Evolutionary conservation across 2,888 invertebrate genomes (phyloP), one percentile per base, ranked within the genome.

Genomic region (Synergus gifuensis): DNA sequence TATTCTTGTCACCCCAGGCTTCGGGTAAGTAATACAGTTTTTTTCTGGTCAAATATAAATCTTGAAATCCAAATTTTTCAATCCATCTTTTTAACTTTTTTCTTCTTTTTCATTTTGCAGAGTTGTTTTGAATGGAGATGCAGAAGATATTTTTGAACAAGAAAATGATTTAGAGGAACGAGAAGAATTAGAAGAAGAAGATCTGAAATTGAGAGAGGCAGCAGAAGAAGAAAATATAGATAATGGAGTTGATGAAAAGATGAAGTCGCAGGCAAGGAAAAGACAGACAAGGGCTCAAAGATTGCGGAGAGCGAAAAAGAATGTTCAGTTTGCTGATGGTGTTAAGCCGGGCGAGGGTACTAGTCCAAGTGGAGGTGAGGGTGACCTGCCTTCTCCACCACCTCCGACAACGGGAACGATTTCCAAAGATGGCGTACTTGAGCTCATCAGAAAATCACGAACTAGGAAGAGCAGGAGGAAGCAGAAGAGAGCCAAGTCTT

Each of bases 291-390:
- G 78, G 8, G 76, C 79, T 2, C 78, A 76, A 62, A 83, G 69
- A 78, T 60, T 76, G 1, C 40, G 49, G 49, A 85, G 86, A 11
- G 87, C 79, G 62, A 90, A 91, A 78, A 94, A 94, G 85, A 92
- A 92, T 9, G 95, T 95, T 3, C 94, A 94, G 85, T 95, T 95
- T 86, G 94, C 94, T 4, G 95, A 95, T 88, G 95, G 94, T 4
- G 91, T 95, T 22, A 92, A 93, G 80, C 95, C 95, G 0, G 95
- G 94, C 0, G 94, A 94, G 85, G 94, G 94, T 1, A 94, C 94
- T 1, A 94, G 94, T 79, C 94, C 94, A 0, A 94, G 94, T 44
- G 94, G 93, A 1, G 94, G 94, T 2, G 94, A 95, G 85, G 94
- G 93, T 42, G 95, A 95, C 81, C 93, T 94, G 86, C 93, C 93